Evolutionary conservation across 2,797 vertebrate genomes (phyloP), one percentile per base, ranked within the genome.

Genomic region (Hybognathus amarus): DNA sequence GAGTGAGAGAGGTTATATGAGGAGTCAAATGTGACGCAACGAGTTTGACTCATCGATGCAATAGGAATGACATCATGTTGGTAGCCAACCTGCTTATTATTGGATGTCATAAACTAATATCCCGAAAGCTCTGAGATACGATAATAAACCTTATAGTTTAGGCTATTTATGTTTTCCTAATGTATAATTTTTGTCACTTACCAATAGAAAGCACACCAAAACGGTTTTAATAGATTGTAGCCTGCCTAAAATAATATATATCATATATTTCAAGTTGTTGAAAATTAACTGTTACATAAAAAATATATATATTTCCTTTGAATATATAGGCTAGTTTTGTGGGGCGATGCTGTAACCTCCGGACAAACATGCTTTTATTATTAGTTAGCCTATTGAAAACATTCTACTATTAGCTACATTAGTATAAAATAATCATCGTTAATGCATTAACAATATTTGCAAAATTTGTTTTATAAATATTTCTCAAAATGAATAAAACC

Each of bases 1-100:
- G 4, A 6, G 22, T 67, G n/a, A 20, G 42, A 83, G 27, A 45
- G 36, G 67, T 87, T 89, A 80, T 86, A 85, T 27, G 45, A 17
- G 17, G 12, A 36, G 67, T 2, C 2, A 27, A 3, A 59, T 30
- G 71, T 86, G 85, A 88, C 85, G 85, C 42, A 79, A 77, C 20
- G 22, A 56, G 54, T 6, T 3, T 75, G 63, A 68, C 36, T 76
- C 12, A 12, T 22, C 24, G 50, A 12, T 30, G 20, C 6, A 79
- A 47, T 45, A 45, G 9, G 5, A 6, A 50, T 20, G 45, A 17
- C 42, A 61, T 47, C 11, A 33, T 18, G 54, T 63, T 63, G 18
- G 6, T 68, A 6, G 0, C 2, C 1, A 22, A 52, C 13, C 63
- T 50, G 18, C 45, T 11, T 1, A 54, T 40, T 52, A 18, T 42